Percentiles rank a stretch among this genome's conserved stretches.
These are phyloP conservation scores for Oophaga pumilio DNA, from an alignment of 2,113 vertebrate genomes.

Conservation along the genomic window DNA sequence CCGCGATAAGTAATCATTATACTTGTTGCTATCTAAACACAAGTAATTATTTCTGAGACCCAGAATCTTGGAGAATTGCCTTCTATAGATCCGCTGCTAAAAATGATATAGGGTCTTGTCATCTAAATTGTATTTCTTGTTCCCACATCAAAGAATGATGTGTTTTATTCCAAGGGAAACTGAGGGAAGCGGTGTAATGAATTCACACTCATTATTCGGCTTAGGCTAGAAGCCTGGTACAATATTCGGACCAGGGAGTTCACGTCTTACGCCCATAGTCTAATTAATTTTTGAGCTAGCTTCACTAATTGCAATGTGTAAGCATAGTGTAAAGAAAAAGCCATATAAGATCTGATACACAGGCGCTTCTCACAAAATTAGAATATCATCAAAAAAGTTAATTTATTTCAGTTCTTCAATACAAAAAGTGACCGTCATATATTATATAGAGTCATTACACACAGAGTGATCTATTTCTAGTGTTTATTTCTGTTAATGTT, in stretches of 20 bases:
- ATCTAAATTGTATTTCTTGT: background rate
- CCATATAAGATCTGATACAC: background rate
- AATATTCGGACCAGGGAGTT: background rate
- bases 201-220: background rate
- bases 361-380: no score
- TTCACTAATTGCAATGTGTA: background rate
- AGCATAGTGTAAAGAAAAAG: background rate
- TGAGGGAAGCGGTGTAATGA: background rate
- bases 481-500: no score
- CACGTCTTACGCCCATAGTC: background rate
- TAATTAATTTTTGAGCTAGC: background rate
- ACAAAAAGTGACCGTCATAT: no score
- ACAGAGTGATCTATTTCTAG: no score
- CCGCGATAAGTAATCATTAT: constrained; percentile 20
- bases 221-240: background rate
- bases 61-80: constrained; percentile 5
- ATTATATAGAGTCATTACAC: no score
- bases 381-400: background rate
- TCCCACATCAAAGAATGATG: background rate
- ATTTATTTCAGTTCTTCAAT: no score
- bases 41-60: constrained; percentile 18
- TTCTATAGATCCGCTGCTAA: constrained; percentile 8
- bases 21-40: constrained; percentile 23
- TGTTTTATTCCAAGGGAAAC: background rate
- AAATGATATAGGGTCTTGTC: constrained; percentile 20